Base-by-base conservation (phyloP, 2,888 invertebrate species). In the Lasioglossum pauxillum region DNA sequence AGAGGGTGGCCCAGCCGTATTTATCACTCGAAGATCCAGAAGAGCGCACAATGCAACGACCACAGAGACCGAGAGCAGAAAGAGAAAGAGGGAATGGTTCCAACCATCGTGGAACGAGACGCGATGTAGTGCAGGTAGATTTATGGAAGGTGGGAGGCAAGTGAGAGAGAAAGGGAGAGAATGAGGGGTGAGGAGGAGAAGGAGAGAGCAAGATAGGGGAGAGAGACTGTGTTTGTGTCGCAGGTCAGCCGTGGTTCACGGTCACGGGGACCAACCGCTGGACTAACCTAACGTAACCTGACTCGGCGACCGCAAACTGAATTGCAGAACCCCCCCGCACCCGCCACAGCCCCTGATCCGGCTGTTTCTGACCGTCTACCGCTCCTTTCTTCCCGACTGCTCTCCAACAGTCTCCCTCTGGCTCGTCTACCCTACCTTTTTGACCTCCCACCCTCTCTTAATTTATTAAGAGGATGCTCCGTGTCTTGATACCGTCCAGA, bases 191-290 rank as follows among this genome's bases (percentile, higher is more conserved):
- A 31, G 19, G 16, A 31, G 31, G 19, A 67, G 8, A 16, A 19
- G 4, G 19, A 75, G 73, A 75, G n/a, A 41, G 71, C 74, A 53
- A 41, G 89, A 88, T 89, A 84, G 86, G 35, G 57, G 57, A 75
- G 81, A 64, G 60, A 80, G 67, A 75, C 89, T 86, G 91, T 93
- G 93, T 93, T 93, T 93, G 94, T 94, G 94, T 94, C 94, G 93
- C 94, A 93, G 94, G 94, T 94, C 94, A 94, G 92, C 91, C 90
- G 89, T 88, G 92, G 94, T 94, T 95, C 94, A 94, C 93, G 94
- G 94, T 93, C 94, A 93, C 91, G 90, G 80, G 89, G 91, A 92
- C 91, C 90, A 90, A 93, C 90, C 90, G 90, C 88, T 86, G 91
- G 90, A 92, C 92, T 90, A 91, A 91, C 90, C 91, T 90, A 92